A percentile compares a stretch with the other conserved stretches of the same genome.
Evolutionary conservation across 2,797 vertebrate genomes (phyloP).

Genomic region (Mormyrus proboscirostris): DNA sequence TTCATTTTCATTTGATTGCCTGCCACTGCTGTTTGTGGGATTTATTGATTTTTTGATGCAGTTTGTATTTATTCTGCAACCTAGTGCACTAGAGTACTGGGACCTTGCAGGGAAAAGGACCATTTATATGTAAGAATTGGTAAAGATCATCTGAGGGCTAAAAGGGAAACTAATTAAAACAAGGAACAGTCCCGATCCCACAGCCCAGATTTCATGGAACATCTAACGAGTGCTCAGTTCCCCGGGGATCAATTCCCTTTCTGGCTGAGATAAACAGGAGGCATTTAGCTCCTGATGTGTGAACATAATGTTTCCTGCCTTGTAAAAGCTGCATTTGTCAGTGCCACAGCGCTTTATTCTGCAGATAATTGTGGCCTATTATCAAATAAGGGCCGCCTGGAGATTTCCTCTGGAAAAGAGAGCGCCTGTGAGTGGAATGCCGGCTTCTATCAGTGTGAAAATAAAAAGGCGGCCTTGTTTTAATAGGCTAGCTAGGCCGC

Average conservation of each 20-base stretch:
- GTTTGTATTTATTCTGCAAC: background rate
- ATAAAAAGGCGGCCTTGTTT: conserved; percentile 46
- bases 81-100: background rate
- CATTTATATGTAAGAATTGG: background rate
- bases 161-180: conserved; percentile 42
- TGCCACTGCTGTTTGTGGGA: background rate
- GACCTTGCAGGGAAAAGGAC: background rate
- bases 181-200: conserved; percentile 47
- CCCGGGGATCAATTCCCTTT: conserved; percentile 34
- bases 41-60: background rate
- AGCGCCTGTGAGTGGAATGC: conserved; percentile 36
- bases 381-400: conserved; percentile 54
- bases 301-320: conserved; percentile 59
- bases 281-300: conserved; percentile 62
- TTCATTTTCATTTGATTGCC: background rate
- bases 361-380: conserved; percentile 59
- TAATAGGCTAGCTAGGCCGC: conserved; percentile 45
- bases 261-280: conserved; percentile 57
- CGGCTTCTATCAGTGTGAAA: conserved; percentile 42
- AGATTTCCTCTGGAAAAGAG: conserved; percentile 49
- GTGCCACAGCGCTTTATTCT: conserved; percentile 59
- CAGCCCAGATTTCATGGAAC: conserved; percentile 59
- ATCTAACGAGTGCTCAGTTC: conserved; percentile 45
- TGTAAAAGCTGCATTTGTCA: conserved; percentile 70
- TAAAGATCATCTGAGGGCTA: conserved; percentile 34